Evolutionary conservation across 2,113 vertebrate species (phyloP).

Genomic region (Ascaphus truei): DNA sequence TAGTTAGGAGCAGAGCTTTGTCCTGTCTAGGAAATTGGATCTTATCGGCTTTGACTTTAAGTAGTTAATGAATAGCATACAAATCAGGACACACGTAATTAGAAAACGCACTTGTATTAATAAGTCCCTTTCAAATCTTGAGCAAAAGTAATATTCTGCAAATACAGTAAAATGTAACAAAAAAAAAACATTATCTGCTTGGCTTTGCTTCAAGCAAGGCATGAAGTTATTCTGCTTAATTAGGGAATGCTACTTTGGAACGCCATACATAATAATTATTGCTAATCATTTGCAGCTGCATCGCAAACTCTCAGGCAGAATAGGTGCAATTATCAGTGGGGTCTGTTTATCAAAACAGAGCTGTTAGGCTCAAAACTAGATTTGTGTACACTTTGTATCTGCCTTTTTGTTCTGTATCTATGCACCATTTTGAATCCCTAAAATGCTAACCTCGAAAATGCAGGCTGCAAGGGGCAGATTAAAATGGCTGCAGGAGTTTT

Average conservation of each 20-base stretch:
- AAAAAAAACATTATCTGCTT: slow-evolving; percentile 45
- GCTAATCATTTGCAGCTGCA: slow-evolving; percentile 30
- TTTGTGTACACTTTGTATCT: no score
- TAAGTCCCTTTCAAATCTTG: slow-evolving; percentile 43
- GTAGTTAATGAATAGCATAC: slow-evolving; percentile 31
- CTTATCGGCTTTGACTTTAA: slow-evolving; percentile 35
- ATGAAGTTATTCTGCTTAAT: slow-evolving; percentile 45
- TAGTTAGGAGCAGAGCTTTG: slow-evolving; percentile 5
- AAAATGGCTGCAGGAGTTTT: no score
- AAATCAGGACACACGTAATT: slow-evolving; percentile 49
- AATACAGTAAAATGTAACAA: slow-evolving; percentile 45
- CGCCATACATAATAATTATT: slow-evolving; percentile 30
- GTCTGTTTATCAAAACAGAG: slow-evolving; percentile 14
- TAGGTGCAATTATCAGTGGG: slow-evolving; percentile 18
- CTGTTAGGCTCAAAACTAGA: no score
- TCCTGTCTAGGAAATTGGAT: slow-evolving; percentile 30
- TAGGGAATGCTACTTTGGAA: slow-evolving; percentile 33
- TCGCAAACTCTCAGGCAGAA: slow-evolving; percentile 13
- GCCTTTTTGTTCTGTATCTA: no score
- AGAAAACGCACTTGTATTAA: slow-evolving; percentile 44
- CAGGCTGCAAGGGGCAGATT: no score
- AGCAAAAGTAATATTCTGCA: slow-evolving; percentile 32
- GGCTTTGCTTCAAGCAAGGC: slow-evolving; percentile 38
- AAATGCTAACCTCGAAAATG: no score
- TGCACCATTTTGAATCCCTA: no score